phyloP scores from a whole-genome alignment of 2,113 vertebrate genomes.

The Pheucticus melanocephalus region DNA sequence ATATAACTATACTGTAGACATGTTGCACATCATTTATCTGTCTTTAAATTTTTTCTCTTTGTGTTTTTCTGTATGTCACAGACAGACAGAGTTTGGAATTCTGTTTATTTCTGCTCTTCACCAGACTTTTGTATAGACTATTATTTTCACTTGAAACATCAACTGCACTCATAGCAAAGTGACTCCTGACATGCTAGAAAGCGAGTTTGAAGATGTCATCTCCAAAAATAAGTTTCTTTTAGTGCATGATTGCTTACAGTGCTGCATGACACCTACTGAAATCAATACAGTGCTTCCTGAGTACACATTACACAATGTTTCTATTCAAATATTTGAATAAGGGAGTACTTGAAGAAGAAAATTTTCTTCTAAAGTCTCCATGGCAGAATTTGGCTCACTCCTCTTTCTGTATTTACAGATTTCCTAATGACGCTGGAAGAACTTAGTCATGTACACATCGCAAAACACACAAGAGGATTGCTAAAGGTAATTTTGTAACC shows the following conservation, averaged over 20 bases:
- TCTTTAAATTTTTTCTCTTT: neutral
- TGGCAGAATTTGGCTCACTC: neutral
- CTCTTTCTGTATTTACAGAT: neutral
- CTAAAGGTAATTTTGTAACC: neutral
- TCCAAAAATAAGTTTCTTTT: constrained; percentile 37
- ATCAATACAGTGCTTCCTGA: constrained; percentile 21
- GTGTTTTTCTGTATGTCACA: neutral
- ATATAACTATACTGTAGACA: neutral
- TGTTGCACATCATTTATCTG: neutral
- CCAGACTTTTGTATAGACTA: neutral
- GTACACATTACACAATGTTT: neutral
- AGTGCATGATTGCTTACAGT: neutral
- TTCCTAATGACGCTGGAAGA: neutral
- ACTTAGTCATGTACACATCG: neutral
- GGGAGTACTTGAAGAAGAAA: neutral
- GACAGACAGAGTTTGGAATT: neutral
- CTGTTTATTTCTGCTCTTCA: constrained; percentile 8
- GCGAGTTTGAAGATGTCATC: constrained; percentile 10
- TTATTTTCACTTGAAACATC: constrained; percentile 9
- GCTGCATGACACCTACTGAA: constrained; percentile 5
- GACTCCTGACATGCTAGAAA: constrained; percentile 33
- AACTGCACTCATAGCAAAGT: constrained; percentile 5
- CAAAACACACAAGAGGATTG: neutral
- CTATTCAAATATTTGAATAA: constrained; percentile 5
- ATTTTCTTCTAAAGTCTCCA: neutral